Percentiles rank a stretch among this genome's conserved stretches.
Conservation (phyloP, 2,797 vertebrate genomes). For the Calcarius lapponicus region DNA sequence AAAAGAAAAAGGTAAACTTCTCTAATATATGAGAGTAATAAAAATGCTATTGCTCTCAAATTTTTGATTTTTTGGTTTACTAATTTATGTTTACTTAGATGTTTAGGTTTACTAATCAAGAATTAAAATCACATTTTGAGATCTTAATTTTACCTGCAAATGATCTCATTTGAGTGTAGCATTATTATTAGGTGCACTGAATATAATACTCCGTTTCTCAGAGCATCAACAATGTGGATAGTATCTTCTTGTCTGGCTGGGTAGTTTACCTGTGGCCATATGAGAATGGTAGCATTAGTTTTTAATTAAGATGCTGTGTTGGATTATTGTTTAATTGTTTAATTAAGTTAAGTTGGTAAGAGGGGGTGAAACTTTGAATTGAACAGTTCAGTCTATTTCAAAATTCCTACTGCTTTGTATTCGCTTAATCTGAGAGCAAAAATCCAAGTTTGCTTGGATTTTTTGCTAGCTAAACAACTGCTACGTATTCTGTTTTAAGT, state of each 20-base stretch:
- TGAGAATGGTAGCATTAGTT: background rate
- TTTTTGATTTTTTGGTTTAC: background rate
- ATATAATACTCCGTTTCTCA: background rate
- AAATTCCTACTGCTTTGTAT: background rate
- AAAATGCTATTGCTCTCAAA: background rate
- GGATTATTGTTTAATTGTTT: background rate
- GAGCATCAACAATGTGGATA: background rate
- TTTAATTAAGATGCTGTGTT: background rate
- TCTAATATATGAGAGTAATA: background rate
- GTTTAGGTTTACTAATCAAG: background rate
- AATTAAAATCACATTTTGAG: background rate
- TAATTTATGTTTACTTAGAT: background rate
- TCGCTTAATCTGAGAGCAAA: background rate
- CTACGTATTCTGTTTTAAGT: background rate
- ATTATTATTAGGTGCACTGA: background rate
- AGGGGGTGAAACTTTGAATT: background rate
- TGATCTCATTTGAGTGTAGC: background rate
- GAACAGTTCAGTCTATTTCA: background rate
- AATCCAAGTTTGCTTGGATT: background rate
- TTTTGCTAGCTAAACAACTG: background rate
- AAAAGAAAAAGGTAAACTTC: slow-evolving; percentile 83
- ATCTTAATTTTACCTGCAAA: background rate
- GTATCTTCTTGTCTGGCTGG: background rate
- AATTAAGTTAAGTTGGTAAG: background rate
- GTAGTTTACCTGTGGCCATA: background rate